A percentile compares a stretch with the other conserved stretches of the same genome.
Evolutionary conservation across 2,797 vertebrate species (phyloP).

Genomic region (Hipposideros larvatus): DNA sequence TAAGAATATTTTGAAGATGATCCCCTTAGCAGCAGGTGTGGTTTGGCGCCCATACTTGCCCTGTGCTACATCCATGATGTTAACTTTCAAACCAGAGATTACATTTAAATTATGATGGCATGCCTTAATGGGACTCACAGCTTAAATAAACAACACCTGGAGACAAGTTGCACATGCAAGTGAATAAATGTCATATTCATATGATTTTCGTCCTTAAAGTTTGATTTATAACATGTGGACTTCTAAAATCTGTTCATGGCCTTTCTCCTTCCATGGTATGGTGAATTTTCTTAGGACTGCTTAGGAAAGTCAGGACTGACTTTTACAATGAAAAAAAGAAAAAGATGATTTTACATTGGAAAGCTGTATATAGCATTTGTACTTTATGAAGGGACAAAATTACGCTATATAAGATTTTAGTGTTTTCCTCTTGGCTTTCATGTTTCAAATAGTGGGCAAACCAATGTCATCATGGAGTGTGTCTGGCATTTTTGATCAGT

Average conservation of each 20-base stretch:
- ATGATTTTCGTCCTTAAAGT: slow-evolving; percentile 7
- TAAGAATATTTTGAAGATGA: not conserved
- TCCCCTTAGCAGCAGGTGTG: not conserved
- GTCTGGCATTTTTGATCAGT: not conserved
- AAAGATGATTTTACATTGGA: slow-evolving; percentile 34
- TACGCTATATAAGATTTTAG: not conserved
- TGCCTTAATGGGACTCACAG: slow-evolving; percentile 2
- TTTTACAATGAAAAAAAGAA: slow-evolving; percentile 6
- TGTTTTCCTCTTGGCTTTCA: not conserved
- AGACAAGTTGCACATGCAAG: not conserved
- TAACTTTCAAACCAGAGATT: slow-evolving; percentile 62
- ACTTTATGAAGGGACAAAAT: slow-evolving; percentile 46
- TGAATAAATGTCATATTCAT: not conserved
- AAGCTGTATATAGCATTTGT: not conserved
- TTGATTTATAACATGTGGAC: slow-evolving; percentile 24
- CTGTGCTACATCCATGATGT: not conserved
- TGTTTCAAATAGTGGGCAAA: slow-evolving; percentile 43
- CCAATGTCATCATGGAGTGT: not conserved
- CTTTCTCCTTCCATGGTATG: not conserved
- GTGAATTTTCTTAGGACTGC: not conserved
- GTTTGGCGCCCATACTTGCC: not conserved
- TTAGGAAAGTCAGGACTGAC: not conserved
- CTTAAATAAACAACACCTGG: slow-evolving; percentile 14
- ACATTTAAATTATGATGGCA: slow-evolving; percentile 50
- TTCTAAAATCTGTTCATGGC: slow-evolving; percentile 56